Percentiles rank a stretch among this genome's conserved stretches.
These are phyloP conservation scores for Myotis myotis DNA, from an alignment of 2,797 vertebrate genomes.

Conservation along the genomic window DNA sequence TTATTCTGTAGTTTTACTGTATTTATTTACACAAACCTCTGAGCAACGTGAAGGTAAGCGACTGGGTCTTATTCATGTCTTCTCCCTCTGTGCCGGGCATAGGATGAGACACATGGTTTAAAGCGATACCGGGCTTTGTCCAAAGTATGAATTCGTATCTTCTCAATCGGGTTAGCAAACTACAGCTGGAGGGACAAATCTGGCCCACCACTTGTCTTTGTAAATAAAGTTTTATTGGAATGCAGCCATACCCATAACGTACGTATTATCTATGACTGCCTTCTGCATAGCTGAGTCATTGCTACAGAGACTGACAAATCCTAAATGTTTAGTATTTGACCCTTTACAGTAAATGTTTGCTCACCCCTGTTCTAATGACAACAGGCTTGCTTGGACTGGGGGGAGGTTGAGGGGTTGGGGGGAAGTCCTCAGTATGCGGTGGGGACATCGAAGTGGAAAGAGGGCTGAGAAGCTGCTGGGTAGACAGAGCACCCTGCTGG, in stretches of 20 bases:
- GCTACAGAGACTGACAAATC: neutral
- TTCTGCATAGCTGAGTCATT: neutral
- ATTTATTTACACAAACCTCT: neutral
- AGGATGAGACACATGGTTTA: neutral
- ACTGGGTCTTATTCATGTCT: neutral
- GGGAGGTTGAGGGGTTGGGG: rapidly evolving
- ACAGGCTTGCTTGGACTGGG: neutral
- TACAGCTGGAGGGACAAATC: neutral
- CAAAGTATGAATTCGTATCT: neutral
- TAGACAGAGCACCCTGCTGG: neutral
- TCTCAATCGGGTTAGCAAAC: neutral
- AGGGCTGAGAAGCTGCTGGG: neutral
- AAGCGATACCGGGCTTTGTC: neutral
- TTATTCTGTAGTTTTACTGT: neutral
- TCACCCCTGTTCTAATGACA: neutral
- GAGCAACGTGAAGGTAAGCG: neutral
- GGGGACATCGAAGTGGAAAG: neutral
- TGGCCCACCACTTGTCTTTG: neutral
- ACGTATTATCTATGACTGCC: neutral
- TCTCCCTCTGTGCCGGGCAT: neutral
- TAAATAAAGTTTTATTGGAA: slow-evolving; percentile 17
- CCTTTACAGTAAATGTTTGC: neutral
- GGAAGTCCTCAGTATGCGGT: neutral
- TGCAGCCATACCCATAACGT: neutral
- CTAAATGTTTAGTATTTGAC: neutral